Base-by-base conservation (phyloP, 2,888 invertebrate genomes). In the Lasioglossum morio region DNA sequence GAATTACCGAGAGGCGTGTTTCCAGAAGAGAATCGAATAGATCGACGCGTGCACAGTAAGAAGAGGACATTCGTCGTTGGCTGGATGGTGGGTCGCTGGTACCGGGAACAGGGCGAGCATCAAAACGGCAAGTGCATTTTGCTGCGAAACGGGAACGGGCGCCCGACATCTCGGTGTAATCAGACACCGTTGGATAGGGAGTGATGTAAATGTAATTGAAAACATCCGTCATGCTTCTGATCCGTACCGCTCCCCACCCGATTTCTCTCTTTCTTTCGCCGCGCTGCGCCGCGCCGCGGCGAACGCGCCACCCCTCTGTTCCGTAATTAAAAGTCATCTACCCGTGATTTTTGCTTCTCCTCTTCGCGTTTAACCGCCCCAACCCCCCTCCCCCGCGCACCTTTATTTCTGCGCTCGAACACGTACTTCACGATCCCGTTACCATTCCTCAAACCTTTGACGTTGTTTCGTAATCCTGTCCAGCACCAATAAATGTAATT, bases 81-180 rank as follows among this genome's bases (percentile, higher is more conserved):
- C 87, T 85, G 82, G 90, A 87, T 23, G 81, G 87, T 85, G 91
- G 85, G 75, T 85, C 66, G 81, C 84, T 30, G 75, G 72, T 63
- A 75, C 84, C 60, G 75, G 72, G 74, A 85, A 81, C 77, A 80
- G 73, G 48, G 80, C 84, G 81, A 69, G 86, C 79, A 81, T 77
- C 84, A 78, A 81, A 88, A 89, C 91, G 91, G 92, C 94, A 92
- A 94, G 93, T 94, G 93, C 92, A 92, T 91, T 88, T 92, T 88
- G 91, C 90, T 90, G 92, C 91, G 88, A 34, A 84, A 84, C 82
- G 91, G 23, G 53, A 53, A 53, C 53, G 23, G 87, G 90, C 77
- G 83, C 86, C 89, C 94, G 95, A 93, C 95, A 95, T 95, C 95
- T 94, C 94, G 93, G 94, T 94, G 95, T 95, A 95, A 95, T 95